These are phyloP conservation scores for Hydropotes inermis DNA, from an alignment of 2,113 vertebrate species.

Conservation along the genomic window DNA sequence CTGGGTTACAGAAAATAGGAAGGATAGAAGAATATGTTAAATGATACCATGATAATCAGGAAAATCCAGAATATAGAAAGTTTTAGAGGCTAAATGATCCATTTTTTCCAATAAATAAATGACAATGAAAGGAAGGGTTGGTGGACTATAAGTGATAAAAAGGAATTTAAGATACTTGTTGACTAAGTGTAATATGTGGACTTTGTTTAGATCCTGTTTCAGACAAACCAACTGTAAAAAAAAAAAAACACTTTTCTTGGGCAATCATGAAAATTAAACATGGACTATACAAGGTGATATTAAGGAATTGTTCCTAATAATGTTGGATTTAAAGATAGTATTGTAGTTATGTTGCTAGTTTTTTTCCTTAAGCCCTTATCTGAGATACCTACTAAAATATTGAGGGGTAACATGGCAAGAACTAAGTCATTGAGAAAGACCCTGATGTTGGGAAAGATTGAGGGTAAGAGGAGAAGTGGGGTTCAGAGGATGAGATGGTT, in stretches of 20 bases:
- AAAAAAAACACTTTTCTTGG: neutral
- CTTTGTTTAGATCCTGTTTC: neutral
- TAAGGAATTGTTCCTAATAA: neutral
- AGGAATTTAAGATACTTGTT: neutral
- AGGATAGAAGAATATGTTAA: neutral
- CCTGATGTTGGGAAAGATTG: neutral
- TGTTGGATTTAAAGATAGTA: neutral
- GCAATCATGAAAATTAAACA: neutral
- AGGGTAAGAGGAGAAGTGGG: neutral
- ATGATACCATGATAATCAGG: neutral
- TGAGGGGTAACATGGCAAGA: neutral
- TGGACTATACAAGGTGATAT: neutral
- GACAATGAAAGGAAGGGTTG: neutral
- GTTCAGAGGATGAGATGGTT: neutral
- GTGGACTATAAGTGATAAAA: neutral
- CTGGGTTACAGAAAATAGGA: neutral
- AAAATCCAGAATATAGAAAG: neutral
- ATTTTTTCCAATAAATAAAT: neutral
- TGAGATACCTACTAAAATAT: neutral
- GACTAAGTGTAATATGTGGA: neutral
- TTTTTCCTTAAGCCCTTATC: neutral
- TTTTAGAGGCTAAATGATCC: neutral
- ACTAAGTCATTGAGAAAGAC: neutral
- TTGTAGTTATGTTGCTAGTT: neutral
- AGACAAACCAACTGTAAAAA: neutral